Base-by-base conservation (phyloP, 2,888 invertebrate genomes). In the Callosobruchus maculatus region DNA sequence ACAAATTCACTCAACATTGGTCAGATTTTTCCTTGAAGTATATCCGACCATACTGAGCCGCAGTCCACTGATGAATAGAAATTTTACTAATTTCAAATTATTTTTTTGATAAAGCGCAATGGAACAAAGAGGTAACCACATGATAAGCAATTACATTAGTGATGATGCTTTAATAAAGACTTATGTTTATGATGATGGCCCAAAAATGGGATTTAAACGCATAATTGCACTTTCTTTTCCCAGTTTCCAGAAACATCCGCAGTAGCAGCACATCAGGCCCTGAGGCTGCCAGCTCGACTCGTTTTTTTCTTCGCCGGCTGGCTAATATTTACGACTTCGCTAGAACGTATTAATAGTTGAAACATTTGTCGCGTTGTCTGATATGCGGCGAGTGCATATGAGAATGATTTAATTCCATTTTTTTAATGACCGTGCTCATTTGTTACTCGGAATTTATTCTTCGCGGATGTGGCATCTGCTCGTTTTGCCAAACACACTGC, bases 311-410 rank as follows among this genome's bases (percentile, higher is more conserved):
- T 49, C 18, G 49, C 13, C 49, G 49, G 49, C 49, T 49, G 49
- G 49, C 77, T 75, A 71, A 77, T 78, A 78, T 80, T 81, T 80
- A 81, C 77, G 80, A 78, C 77, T 76, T 76, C 76, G 75, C 72
- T 71, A 74, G 75, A 74, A 74, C 75, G 72, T 77, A 78, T 77
- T 78, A 78, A 78, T 78, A 76, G 78, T 74, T 49, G 49, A 18
- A 49, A 49, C 49, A 49, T 49, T 49, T 49, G 49, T 49, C 49
- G 49, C 49, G 49, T 49, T 49, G 49, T 49, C 49, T 49, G 49
- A 49, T 49, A 49, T 49, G 49, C 49, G 49, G 5, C 49, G 18
- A 49, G 49, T 7, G 49, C 49, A 49, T 13, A 49, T 49, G 49
- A 5, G 49, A 49, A 49, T 49, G 49, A 49, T 49, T 49, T 49